Percentiles rank a stretch among this genome's conserved stretches.
Conservation (phyloP, 1,140 invertebrate species). For the Ips nitidus region DNA sequence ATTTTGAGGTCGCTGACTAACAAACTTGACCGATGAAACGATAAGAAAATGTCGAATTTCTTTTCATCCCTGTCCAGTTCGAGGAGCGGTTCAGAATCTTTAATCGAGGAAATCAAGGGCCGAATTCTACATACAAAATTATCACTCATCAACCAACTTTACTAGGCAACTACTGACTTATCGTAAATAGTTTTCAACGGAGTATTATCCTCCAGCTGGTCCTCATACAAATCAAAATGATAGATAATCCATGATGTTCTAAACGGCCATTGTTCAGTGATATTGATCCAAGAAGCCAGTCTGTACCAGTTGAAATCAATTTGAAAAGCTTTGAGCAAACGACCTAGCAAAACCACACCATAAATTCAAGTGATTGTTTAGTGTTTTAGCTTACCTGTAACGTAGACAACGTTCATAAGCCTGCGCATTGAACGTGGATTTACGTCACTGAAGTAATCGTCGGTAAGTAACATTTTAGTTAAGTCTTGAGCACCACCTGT, state of each 20-base stretch:
- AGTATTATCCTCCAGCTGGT: slow-evolving; percentile 80
- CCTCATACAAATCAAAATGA: slow-evolving; percentile 87
- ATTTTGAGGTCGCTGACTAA: slow-evolving; percentile 87
- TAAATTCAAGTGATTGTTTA: not conserved
- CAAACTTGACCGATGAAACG: slow-evolving; percentile 79
- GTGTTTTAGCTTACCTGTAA: slow-evolving; percentile 69
- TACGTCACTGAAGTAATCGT: slow-evolving; percentile 96
- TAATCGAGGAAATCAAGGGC: slow-evolving; percentile 77
- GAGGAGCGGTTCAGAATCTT: slow-evolving; percentile 85
- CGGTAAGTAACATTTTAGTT: slow-evolving; percentile 85
- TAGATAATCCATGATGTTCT: slow-evolving; percentile 96
- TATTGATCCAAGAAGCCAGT: slow-evolving; percentile 95
- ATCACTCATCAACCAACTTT: not conserved
- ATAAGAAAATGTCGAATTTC: slow-evolving; percentile 91
- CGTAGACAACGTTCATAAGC: slow-evolving; percentile 96
- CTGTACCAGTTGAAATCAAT: slow-evolving; percentile 99
- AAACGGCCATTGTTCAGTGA: slow-evolving; percentile 98
- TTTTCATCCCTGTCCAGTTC: slow-evolving; percentile 92
- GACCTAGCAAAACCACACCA: slow-evolving; percentile 61
- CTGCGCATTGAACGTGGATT: slow-evolving; percentile 95
- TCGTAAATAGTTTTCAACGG: slow-evolving; percentile 89
- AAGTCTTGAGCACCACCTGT: slow-evolving; percentile 66
- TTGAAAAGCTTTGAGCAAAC: slow-evolving; percentile 95
- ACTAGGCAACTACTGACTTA: slow-evolving; percentile 64
- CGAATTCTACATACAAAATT: slow-evolving; percentile 61